These are phyloP conservation scores for Timandra comae DNA, from an alignment of 2,888 invertebrate species.

Conservation along the genomic window DNA sequence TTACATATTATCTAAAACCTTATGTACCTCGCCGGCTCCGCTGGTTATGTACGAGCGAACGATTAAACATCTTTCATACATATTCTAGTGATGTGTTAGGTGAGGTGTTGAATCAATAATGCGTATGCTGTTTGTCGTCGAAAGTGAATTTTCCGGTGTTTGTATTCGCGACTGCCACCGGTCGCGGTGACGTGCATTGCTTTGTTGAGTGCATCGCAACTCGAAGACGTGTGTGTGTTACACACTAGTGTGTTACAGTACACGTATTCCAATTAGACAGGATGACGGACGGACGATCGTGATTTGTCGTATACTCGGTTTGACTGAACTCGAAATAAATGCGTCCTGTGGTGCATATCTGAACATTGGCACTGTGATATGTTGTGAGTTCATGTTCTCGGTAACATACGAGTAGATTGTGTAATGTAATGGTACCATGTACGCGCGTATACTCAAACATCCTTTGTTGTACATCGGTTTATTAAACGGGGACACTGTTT, in stretches of 20 bases:
- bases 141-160: slow-evolving; percentile 71
- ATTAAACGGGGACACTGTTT: too few species aligned
- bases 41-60: slow-evolving; percentile 35
- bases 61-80: slow-evolving; percentile 26
- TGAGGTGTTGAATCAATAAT: slow-evolving; percentile 35
- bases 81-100: slow-evolving; percentile 18
- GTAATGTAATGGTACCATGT: too few species aligned
- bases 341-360: too few species aligned
- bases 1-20: slow-evolving; percentile 10
- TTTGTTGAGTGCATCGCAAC: slow-evolving; percentile 40
- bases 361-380: too few species aligned
- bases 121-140: slow-evolving; percentile 50
- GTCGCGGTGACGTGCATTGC: slow-evolving; percentile 56
- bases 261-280: too few species aligned
- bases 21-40: slow-evolving; percentile 28
- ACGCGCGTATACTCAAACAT: too few species aligned
- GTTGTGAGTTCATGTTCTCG: too few species aligned
- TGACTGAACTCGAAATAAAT: too few species aligned
- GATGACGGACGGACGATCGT: too few species aligned
- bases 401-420: too few species aligned
- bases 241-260: neutral
- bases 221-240: slow-evolving; percentile 13
- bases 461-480: slow-evolving; percentile 5
- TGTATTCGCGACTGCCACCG: slow-evolving; percentile 49
- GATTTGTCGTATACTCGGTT: too few species aligned